These are phyloP conservation scores for Dissostichus mawsoni DNA, from an alignment of 2,113 vertebrate species.

Conservation along the genomic window DNA sequence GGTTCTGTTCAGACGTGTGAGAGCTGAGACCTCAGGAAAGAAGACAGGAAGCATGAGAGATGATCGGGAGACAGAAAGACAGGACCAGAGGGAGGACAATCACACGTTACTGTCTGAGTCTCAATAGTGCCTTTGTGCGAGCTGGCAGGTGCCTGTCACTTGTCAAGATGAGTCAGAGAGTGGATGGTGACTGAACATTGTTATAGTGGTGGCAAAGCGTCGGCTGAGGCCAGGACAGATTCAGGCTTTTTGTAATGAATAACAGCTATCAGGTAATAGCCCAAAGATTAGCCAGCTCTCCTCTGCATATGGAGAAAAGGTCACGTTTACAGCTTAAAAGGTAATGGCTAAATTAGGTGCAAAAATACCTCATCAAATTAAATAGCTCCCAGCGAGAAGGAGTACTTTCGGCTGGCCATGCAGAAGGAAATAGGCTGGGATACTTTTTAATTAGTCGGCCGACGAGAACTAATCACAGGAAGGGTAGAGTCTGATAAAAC, in stretches of 20 bases:
- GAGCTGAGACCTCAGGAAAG: conserved; percentile 31
- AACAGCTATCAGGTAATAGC: conserved; percentile 62
- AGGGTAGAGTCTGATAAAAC: conserved; percentile 48
- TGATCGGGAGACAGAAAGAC: conserved; percentile 46
- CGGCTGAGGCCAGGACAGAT: conserved; percentile 36
- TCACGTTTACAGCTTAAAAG: conserved; percentile 65
- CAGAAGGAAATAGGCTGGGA: conserved; percentile 63
- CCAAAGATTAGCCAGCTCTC: conserved; percentile 57
- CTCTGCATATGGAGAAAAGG: conserved; percentile 66
- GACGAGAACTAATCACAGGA: conserved; percentile 57
- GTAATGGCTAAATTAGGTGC: conserved; percentile 69
- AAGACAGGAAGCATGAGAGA: conserved; percentile 26
- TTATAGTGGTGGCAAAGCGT: conserved; percentile 19
- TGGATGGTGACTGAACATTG: conserved; percentile 41
- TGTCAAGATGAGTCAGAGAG: conserved; percentile 62
- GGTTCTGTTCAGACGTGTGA: neutral
- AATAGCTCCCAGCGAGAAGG: conserved; percentile 60
- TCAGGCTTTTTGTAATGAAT: conserved; percentile 53
- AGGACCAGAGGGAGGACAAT: conserved; percentile 51
- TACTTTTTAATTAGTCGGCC: conserved; percentile 66
- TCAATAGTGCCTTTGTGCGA: conserved; percentile 64
- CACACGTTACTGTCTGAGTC: conserved; percentile 48
- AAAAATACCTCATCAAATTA: conserved; percentile 69
- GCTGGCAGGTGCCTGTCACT: conserved; percentile 75
- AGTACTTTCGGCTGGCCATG: conserved; percentile 44